Percentiles rank a stretch among this genome's conserved stretches.
phyloP scores from a whole-genome alignment of 2,888 invertebrate species.

The Taphrorychus bicolor region DNA sequence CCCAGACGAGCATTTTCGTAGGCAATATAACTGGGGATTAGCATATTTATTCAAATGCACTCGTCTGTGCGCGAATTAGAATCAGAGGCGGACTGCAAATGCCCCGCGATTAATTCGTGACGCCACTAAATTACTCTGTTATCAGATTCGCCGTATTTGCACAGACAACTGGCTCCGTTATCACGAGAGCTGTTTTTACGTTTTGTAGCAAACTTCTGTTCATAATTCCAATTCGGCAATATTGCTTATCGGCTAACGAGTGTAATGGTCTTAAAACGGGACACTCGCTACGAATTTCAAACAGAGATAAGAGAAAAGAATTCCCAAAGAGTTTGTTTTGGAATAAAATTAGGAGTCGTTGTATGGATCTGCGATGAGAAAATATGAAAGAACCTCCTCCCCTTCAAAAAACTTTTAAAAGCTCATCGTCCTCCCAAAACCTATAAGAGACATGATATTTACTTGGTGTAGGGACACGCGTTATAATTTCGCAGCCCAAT shows the following conservation, averaged over 20 bases:
- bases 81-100: constrained; percentile 50
- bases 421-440: too few relatives aligned
- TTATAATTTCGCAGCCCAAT: too few relatives aligned
- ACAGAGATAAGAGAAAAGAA: too few relatives aligned
- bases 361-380: too few relatives aligned
- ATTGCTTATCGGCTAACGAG: not conserved
- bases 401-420: too few relatives aligned
- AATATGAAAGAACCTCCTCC: too few relatives aligned
- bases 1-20: not conserved
- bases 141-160: constrained; percentile 40
- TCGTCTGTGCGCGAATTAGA: constrained; percentile 51
- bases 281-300: too few relatives aligned
- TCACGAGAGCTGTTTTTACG: not conserved
- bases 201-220: not conserved
- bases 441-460: too few relatives aligned
- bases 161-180: constrained; percentile 3
- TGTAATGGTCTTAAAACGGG: not conserved
- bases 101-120: constrained; percentile 50
- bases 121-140: constrained; percentile 52
- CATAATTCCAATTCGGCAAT: not conserved
- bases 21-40: constrained; percentile 47
- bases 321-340: too few relatives aligned
- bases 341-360: too few relatives aligned
- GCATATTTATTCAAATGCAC: constrained; percentile 52
- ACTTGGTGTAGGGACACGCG: too few relatives aligned